Evolutionary conservation across 2,888 invertebrate genomes (phyloP), one percentile per base, ranked within the genome.

Genomic region (Drosophila falleni): DNA sequence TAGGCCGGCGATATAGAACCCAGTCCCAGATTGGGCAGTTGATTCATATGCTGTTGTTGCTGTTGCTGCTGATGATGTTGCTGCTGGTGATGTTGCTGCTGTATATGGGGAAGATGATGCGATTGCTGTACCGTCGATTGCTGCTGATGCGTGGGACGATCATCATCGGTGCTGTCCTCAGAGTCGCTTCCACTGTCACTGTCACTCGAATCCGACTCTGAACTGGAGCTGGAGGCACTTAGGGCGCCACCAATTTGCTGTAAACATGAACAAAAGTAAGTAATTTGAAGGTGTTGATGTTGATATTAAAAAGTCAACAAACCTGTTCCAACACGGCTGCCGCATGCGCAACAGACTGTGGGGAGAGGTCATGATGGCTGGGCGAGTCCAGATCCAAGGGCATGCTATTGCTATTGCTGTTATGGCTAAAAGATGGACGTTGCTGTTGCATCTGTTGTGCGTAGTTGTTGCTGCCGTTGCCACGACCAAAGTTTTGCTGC

Each of bases 141-240:
- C 39, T 77, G 70, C 35, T 76, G 77, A 33, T 78, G 77, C 54
- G 63, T 67, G 46, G 87, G 54, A 64, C 78, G 81, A 58, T 91
- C 90, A 63, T 91, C 91, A 19, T 91, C 91, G n/a, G 87, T 89
- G 81, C 90, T 91, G 53, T 90, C 91, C 80, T 93, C 93, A 1
- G 93, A 92, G 75, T 92, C 93, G 9, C 92, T 92, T 33, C 90
- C 92, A 68, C 92, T 92, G 47, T 91, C 92, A 78, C 91, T 91
- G 59, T 91, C 92, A 71, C 93, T 93, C 5, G 92, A 91, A 78
- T 92, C 92, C 13, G 92, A 91, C 29, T 90, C 92, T 19, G 92
- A 92, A 75, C 92, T 92, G 16, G 92, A 91, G 55, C 91, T 91
- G 13, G 92, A 92, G 15, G 92, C 90, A 78, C 91, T 92, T 31